A percentile compares a stretch with the other conserved stretches of the same genome.
Conservation (phyloP, 2,113 vertebrate species). For the Plecotus auritus region DNA sequence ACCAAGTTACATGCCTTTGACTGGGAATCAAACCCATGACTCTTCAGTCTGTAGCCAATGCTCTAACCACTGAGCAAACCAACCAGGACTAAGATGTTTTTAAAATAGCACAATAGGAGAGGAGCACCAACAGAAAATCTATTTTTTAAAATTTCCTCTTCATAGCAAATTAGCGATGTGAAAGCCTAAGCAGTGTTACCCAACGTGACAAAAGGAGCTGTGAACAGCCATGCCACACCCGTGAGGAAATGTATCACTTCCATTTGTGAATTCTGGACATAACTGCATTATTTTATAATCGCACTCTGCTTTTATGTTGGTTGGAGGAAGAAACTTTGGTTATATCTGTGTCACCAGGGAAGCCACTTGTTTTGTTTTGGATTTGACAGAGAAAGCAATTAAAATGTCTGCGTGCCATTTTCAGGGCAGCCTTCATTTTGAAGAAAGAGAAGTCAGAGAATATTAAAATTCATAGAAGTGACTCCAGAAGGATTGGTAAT, state of each 20-base stretch:
- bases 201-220: background rate
- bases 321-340: background rate
- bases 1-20: too few species aligned
- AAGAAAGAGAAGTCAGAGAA: background rate
- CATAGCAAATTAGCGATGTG: background rate
- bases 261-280: background rate
- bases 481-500: background rate
- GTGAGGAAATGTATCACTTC: background rate
- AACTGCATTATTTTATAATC: background rate
- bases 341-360: background rate
- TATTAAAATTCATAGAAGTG: constrained; percentile 3
- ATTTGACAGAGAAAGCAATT: background rate
- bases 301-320: background rate
- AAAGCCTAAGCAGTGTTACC: background rate
- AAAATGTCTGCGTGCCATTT: background rate
- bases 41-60: too few species aligned
- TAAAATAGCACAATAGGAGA: background rate
- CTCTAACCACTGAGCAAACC: too few species aligned
- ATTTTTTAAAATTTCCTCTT: background rate
- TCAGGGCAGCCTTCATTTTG: constrained; percentile 9
- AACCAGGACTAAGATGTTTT: background rate
- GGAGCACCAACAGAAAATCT: background rate
- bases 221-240: background rate
- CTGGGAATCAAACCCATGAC: too few species aligned
- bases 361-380: constrained; percentile 26